Base-by-base conservation (phyloP, 2,113 vertebrate genomes). In the Crocuta crocuta region DNA sequence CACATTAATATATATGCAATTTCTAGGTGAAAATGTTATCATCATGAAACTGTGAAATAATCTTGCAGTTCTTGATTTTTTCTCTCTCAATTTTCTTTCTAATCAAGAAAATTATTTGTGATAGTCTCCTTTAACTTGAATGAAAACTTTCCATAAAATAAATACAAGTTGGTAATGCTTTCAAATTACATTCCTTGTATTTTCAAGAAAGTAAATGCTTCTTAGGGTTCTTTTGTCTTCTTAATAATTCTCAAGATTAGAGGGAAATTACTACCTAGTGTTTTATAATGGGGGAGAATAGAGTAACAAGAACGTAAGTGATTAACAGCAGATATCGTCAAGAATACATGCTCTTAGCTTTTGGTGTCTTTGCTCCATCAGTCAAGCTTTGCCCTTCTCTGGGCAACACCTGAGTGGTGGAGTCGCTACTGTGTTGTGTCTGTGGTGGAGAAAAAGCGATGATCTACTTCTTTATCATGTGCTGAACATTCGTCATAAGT, bases 21-120 rank as follows among this genome's bases (percentile, higher is more conserved):
- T 98, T 95, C 91, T 93, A 79, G 61, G 35, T 97, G 95, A 96
- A 83, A 97, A 95, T 96, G 93, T 98, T 94, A 94, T 97, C n/a
- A 81, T 91, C 33, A 76, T 10, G 91, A 39, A n/a, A 70, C 23
- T 95, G 39, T 70, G 50, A 97, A 94, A 76, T 83, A 83, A 66
- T 92, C 21, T 92, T 81, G 11, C 4, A 84, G 17, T 55, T 92
- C 70, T 92, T 63, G 9, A 26, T 45, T 65, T 71, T 71, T 86
- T 26, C 35, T 90, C 7, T 83, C 58, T 28, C 10, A 65, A 26
- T 84, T 66, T 90, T 92, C 9, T 86, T 95, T 58, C 19, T 92
- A 9, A 93, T 35, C 2, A 55, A n/a, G 8, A 58, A 82, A 78
- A 7, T 55, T 70, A 92, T 50, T 70, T 76, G 74, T 91, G 74